Conservation (phyloP, 2,888 invertebrate species). For the Alcis repandata region DNA sequence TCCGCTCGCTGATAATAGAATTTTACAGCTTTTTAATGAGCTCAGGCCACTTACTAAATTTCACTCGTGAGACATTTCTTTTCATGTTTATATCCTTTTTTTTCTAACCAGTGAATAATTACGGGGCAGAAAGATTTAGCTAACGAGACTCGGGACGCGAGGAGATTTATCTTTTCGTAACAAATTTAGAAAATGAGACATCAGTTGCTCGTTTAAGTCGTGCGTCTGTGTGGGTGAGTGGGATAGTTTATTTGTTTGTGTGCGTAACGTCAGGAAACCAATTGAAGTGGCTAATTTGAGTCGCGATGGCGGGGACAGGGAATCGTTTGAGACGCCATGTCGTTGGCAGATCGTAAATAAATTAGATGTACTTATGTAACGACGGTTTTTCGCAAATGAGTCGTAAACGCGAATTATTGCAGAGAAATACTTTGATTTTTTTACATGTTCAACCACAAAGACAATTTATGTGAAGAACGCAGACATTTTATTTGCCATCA, state of each 20-base stretch:
- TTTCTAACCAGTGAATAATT: conserved; percentile 76
- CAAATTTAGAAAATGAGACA: conserved; percentile 86
- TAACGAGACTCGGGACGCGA: conserved; percentile 80
- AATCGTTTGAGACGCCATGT: conserved; percentile 58
- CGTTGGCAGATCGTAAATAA: conserved; percentile 73
- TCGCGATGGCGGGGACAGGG: conserved; percentile 59
- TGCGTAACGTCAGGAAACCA: conserved; percentile 68
- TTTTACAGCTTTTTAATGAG: conserved; percentile 86
- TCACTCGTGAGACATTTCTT: conserved; percentile 74
- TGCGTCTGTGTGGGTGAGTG: conserved; percentile 55
- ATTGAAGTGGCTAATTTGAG: conserved; percentile 82
- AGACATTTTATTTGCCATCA: conserved; percentile 19
- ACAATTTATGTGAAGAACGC: conserved; percentile 21
- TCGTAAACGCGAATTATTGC: conserved; percentile 61
- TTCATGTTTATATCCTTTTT: conserved; percentile 76
- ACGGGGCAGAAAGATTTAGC: conserved; percentile 80
- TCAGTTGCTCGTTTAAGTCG: conserved; percentile 66
- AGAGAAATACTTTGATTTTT: conserved; percentile 41
- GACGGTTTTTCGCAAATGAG: conserved; percentile 53
- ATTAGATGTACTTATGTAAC: conserved; percentile 57
- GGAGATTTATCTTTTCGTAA: conserved; percentile 84
- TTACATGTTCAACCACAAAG: conserved; percentile 19
- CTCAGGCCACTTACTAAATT: conserved; percentile 79
- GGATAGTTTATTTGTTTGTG: conserved; percentile 62
- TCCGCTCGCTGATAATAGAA: conserved; percentile 74